phyloP scores from a whole-genome alignment of 2,113 vertebrate species.

The Gymnocephalus cernua region DNA sequence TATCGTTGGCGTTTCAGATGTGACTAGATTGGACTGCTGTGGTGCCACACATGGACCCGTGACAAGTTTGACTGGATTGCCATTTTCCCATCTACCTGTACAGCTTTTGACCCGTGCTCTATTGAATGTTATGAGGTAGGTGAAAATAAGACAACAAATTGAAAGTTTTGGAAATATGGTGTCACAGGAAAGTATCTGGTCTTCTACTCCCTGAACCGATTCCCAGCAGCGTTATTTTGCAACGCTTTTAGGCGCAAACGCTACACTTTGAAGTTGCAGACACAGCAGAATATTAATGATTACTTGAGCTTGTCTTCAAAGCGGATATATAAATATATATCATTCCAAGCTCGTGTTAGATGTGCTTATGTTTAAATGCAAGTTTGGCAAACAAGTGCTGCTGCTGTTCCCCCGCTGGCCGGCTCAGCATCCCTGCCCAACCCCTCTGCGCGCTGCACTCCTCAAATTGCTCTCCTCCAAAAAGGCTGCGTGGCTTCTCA shows the following conservation, averaged over 20 bases:
- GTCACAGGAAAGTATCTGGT: neutral
- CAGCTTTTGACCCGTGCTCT: conserved; percentile 29
- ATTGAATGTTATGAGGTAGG: conserved; percentile 65
- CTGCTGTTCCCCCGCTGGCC: neutral
- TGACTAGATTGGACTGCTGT: conserved; percentile 55
- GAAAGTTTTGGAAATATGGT: conserved; percentile 38
- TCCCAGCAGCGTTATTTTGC: neutral
- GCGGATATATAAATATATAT: neutral
- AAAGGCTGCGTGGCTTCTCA: neutral
- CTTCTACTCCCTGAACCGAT: neutral
- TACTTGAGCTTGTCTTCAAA: neutral
- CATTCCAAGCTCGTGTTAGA: neutral
- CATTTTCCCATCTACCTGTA: conserved; percentile 34
- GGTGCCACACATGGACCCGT: conserved; percentile 56
- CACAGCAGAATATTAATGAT: neutral
- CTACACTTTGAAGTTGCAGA: conserved; percentile 49
- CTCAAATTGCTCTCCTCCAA: conserved; percentile 22
- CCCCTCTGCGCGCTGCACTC: conserved; percentile 40
- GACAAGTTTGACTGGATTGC: conserved; percentile 71
- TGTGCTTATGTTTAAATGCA: conserved; percentile 19
- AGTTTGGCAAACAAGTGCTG: conserved; percentile 54
- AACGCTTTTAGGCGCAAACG: neutral
- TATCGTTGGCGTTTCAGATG: conserved; percentile 23
- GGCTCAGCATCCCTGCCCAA: conserved; percentile 71
- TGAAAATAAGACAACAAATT: neutral